Evolutionary conservation across 2,113 vertebrate species (phyloP).

Genomic region (Aegotheles bennettii): DNA sequence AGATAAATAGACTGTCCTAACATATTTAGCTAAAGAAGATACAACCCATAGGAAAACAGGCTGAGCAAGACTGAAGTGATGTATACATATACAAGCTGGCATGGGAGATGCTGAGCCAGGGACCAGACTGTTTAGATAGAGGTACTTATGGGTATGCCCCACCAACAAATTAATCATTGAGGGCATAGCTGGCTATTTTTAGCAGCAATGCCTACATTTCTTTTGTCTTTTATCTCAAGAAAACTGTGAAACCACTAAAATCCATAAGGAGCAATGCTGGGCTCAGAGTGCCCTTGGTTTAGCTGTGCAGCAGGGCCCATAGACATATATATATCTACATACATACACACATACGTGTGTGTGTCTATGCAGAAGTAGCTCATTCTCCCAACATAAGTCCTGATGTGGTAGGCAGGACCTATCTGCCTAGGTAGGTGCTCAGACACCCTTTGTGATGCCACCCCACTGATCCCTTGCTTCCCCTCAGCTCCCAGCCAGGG

Average conservation of each 20-base stretch:
- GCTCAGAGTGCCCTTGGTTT: background rate
- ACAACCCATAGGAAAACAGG: background rate
- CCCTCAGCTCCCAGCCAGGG: background rate
- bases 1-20: background rate
- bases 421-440: no score
- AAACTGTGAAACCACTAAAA: background rate
- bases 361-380: background rate
- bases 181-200: conserved; percentile 5
- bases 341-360: no score
- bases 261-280: background rate
- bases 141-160: background rate
- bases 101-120: background rate
- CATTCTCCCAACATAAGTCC: fast-evolving
- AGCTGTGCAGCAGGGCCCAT: background rate
- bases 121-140: conserved; percentile 28
- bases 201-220: background rate
- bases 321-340: background rate
- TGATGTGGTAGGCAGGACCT: no score
- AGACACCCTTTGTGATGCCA: background rate
- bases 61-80: background rate
- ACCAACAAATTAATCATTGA: background rate
- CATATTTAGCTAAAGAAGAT: background rate
- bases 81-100: background rate
- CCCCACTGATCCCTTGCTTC: background rate
- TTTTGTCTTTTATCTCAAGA: background rate